Evolutionary conservation across 2,113 vertebrate species (phyloP).

Genomic region (Anguilla rostrata): DNA sequence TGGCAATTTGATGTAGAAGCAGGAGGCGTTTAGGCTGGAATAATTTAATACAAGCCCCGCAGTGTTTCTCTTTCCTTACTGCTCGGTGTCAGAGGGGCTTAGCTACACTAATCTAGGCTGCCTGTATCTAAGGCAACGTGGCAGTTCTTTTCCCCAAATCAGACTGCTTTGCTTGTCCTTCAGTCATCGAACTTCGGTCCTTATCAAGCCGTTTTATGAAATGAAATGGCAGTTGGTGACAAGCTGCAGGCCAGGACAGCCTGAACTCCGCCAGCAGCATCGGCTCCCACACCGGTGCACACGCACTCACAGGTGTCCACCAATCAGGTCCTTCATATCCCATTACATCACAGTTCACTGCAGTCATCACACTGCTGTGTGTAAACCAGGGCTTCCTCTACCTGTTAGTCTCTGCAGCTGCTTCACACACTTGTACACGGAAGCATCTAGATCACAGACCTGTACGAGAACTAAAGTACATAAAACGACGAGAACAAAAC

Average conservation of each 20-base stretch:
- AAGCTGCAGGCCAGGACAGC: background rate
- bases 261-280: background rate
- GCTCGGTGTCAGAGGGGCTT: background rate
- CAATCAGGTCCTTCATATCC: too few relatives aligned
- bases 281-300: too few relatives aligned
- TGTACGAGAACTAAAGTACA: too few relatives aligned
- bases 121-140: background rate
- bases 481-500: too few relatives aligned
- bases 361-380: too few relatives aligned
- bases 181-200: background rate
- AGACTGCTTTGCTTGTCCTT: background rate
- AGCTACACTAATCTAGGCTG: background rate
- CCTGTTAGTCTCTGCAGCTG: too few relatives aligned
- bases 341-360: too few relatives aligned
- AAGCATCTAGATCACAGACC: too few relatives aligned
- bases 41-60: background rate
- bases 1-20: background rate
- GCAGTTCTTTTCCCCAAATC: background rate
- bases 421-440: too few relatives aligned
- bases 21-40: background rate
- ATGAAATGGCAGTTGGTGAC: background rate
- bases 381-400: too few relatives aligned
- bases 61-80: background rate
- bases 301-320: too few relatives aligned
- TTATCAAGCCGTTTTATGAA: background rate